phyloP scores from a whole-genome alignment of 2,888 invertebrate genomes.

The Lucinisca nassula region DNA sequence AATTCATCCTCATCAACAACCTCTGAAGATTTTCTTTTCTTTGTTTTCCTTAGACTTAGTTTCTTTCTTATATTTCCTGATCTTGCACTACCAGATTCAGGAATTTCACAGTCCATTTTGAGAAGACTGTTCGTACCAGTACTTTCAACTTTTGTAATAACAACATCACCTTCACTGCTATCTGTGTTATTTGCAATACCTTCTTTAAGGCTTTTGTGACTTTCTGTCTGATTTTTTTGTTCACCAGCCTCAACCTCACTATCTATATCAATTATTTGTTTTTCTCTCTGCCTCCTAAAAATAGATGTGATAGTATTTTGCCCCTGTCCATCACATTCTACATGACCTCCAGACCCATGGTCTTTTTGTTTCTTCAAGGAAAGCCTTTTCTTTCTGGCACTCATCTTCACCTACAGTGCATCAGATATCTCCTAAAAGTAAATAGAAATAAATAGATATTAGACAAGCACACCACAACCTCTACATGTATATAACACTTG shows the following conservation, averaged over 20 bases:
- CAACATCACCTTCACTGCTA: slow-evolving; percentile 53
- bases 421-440: neutral
- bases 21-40: neutral
- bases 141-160: slow-evolving; percentile 51
- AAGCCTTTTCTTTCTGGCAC: neutral
- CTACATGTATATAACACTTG: too few species aligned
- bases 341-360: neutral
- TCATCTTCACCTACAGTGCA: neutral
- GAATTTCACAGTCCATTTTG: neutral
- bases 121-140: neutral
- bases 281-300: neutral
- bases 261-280: neutral
- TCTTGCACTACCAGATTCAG: neutral
- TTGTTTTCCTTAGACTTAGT: slow-evolving; percentile 9
- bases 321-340: neutral
- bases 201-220: neutral
- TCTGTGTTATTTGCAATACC: too few species aligned
- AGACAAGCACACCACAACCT: too few species aligned
- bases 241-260: neutral
- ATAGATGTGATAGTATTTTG: neutral
- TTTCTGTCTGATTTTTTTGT: neutral
- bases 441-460: neutral
- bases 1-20: neutral
- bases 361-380: neutral
- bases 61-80: neutral